Evolutionary conservation across 1,140 invertebrate genomes (phyloP).

Genomic region (Saxidomus purpurata): DNA sequence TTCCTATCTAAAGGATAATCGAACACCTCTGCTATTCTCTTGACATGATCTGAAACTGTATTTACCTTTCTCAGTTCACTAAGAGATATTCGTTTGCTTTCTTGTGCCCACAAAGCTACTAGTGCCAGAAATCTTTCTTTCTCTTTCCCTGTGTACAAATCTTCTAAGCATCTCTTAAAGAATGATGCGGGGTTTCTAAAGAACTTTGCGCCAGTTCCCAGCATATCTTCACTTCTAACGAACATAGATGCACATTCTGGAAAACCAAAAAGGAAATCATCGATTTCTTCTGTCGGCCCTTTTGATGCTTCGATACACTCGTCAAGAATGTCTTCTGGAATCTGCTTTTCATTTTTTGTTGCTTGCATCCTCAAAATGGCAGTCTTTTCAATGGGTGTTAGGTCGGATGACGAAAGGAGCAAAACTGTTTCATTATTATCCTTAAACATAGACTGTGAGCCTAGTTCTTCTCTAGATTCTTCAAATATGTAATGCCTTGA

Average conservation of each 20-base stretch:
- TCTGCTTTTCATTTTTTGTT: neutral
- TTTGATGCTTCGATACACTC: constrained; percentile 3
- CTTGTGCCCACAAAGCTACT: constrained; percentile 1
- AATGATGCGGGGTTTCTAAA: constrained; percentile 8
- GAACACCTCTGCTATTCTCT: neutral
- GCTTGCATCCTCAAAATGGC: neutral
- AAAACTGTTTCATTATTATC: constrained; percentile 6
- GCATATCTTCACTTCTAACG: neutral
- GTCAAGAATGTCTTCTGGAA: neutral
- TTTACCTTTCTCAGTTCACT: neutral
- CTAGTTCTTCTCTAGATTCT: neutral
- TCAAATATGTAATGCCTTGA: too few relatives aligned
- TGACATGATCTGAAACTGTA: neutral
- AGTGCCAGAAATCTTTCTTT: constrained; percentile 26
- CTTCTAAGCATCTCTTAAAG: constrained; percentile 22
- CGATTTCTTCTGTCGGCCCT: neutral
- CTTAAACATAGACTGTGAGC: neutral
- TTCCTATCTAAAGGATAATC: neutral
- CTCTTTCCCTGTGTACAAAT: constrained; percentile 17
- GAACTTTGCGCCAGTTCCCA: neutral
- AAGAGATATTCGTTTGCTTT: neutral
- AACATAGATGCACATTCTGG: constrained; percentile 35
- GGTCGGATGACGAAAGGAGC: neutral
- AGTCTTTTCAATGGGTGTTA: neutral
- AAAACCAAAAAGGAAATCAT: too few relatives aligned